Base-by-base conservation (phyloP, 1,140 invertebrate genomes). In the Oscheius sp. region DNA sequence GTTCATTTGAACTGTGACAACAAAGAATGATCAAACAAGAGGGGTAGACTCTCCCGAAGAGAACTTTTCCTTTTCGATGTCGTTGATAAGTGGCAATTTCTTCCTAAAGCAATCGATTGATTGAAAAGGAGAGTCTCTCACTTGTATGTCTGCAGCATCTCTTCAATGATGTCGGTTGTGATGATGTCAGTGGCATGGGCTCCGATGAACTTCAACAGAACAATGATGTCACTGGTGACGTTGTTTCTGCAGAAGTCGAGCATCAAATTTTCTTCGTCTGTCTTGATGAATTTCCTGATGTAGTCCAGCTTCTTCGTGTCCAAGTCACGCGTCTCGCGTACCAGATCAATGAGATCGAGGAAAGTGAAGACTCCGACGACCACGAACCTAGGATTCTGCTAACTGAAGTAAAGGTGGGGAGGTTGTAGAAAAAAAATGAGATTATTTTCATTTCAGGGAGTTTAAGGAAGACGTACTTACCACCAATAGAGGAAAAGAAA, bases 401-500 rank as follows among this genome's bases (percentile, higher is more conserved):
- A n/a, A n/a, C n/a, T n/a, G n/a, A n/a, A n/a, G n/a, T n/a, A n/a
- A n/a, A n/a, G n/a, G n/a, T n/a, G n/a, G n/a, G n/a, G n/a, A n/a
- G n/a, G n/a, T n/a, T n/a, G n/a, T n/a, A n/a, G n/a, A n/a, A n/a
- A n/a, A n/a, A n/a, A n/a, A n/a, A n/a, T n/a, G n/a, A n/a, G 38
- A 42, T 42, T 42, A 10, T 42, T 42, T 42, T 68, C 20, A 23
- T 18, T 52, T 26, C 38, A 7, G 23, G 10, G 0, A 20, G 7
- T 7, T 45, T 65, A 20, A 35, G n/a, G 42, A 28, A 49, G 34
- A 26, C 31, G 36, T n/a, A 67, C 28, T 67, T 28, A 67, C 85
- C 85, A 86, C 69, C 82, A 85, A 79, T 85, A 86, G 28, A 85
- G 69, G 42, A 86, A 78, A 18, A 85, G 74, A 67, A 84, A 86